Percentiles rank a stretch among this genome's conserved stretches.
Conservation (phyloP, 2,113 vertebrate genomes). For the Podarcis cretensis region DNA sequence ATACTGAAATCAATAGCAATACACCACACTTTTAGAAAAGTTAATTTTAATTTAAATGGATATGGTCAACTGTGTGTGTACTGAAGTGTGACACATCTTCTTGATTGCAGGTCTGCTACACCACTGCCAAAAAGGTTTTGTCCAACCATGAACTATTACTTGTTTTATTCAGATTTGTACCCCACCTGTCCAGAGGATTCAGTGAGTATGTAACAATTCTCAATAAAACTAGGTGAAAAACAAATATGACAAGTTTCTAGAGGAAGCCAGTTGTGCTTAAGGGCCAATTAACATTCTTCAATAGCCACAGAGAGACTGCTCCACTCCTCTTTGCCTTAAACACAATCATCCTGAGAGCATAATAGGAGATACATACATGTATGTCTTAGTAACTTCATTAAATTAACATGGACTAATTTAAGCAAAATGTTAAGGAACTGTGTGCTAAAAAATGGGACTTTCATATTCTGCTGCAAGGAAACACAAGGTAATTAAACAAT, state of each 20-base stretch:
- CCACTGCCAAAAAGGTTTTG: conserved; percentile 10
- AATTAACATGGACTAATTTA: neutral
- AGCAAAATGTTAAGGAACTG: neutral
- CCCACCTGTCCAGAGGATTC: neutral
- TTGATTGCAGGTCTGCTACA: conserved; percentile 28
- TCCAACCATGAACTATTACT: conserved; percentile 5
- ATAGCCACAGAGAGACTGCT: neutral
- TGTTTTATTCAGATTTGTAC: conserved; percentile 33
- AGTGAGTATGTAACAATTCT: neutral
- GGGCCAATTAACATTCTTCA: neutral
- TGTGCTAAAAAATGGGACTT: neutral
- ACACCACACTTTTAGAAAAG: conserved; percentile 32
- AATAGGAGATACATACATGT: neutral
- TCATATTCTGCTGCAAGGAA: neutral
- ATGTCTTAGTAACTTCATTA: neutral
- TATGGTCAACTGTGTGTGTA: conserved; percentile 31
- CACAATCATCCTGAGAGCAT: neutral
- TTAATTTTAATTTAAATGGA: conserved; percentile 47
- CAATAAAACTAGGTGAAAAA: neutral
- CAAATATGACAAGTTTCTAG: neutral
- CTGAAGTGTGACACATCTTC: conserved; percentile 35
- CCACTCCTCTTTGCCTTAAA: neutral
- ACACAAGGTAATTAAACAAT: neutral
- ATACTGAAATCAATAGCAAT: conserved; percentile 46
- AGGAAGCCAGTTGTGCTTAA: neutral